Base-by-base conservation (phyloP, 2,113 vertebrate species). In the Ibidorhyncha struthersii region DNA sequence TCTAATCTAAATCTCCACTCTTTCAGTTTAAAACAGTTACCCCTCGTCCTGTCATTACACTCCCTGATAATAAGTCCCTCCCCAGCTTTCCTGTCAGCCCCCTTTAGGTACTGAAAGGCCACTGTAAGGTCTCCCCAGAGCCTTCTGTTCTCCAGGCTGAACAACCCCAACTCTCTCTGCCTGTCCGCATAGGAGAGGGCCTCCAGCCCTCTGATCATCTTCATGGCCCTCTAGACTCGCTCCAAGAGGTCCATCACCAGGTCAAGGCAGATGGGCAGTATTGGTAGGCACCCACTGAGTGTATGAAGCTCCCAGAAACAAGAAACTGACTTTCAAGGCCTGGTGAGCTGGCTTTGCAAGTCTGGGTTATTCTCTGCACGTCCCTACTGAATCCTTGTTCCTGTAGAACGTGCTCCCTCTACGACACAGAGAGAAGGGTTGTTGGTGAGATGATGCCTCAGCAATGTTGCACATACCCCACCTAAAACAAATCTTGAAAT, bases 221-320 rank as follows among this genome's bases (percentile, higher is more conserved):
- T 62, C 4, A 8, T 19, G 36, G 36, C 36, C 36, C 61, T 62
- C 15, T 62, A 9, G 25, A 40, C 61, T 38, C 2, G 10, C 61
- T 62, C 25, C 61, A 40, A 18, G 36, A 40, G 36, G 15, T 40
- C 25, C 36, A 27, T 53, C 53, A 19, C 22, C 50, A 36, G 27
- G 15, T 7, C 13, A 23, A 41, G 59, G 69, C 58, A 80, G 58
- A 27, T 40, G 55, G 76, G 63, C 62, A 47, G 45, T 8, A 29
- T 3, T 19, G 38, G 15, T 4, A 58, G 83, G 49, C 50, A 52
- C 8, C 5, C 0, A 0, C 15, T 20, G 87, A 83, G 40, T 2
- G 0, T 32, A 40, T 9, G 40, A 53, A 70, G 59, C 53, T 49
- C 36, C 36, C 77, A 58, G 71, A 71, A 69, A 14, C 11, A 49